Evolutionary conservation across 2,888 invertebrate genomes (phyloP), one percentile per base, ranked within the genome.

Genomic region (Amphiduros pacificus): DNA sequence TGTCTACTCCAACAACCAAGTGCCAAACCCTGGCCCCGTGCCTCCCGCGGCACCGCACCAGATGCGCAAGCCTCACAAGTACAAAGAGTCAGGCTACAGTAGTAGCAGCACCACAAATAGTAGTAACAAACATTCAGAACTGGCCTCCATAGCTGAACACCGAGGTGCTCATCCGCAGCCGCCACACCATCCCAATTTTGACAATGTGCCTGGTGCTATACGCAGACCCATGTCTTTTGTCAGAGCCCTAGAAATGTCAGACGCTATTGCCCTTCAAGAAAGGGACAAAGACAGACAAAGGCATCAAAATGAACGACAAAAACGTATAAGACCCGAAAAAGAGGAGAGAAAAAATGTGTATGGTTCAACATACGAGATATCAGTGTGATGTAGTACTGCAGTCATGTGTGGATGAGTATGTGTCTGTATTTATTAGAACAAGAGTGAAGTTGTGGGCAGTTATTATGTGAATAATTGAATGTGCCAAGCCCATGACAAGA

Each of bases 201-300:
- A 52, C 54, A 69, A 67, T 26, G 57, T 70, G 29, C 70, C 70
- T 0, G 70, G 70, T 11, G 65, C 66, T 9, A 62, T 65, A 24
- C 44, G 60, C 31, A 68, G 82, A 57, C 82, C 83, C 2, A 73
- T 81, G 74, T 80, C 81, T 29, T 82, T 82, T 69, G 79, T 82
- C 24, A 77, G 77, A 57, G 82, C 82, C 17, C 67, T 83, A 51
- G 81, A 82, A 73, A 74, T 81, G 73, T 78, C 79, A 44, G 79
- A 82, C 62, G 72, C 76, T 52, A 71, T 78, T 27, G 77, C 65
- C 9, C 26, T 49, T 24, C 61, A 50, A 40, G 65, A 67, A 26
- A 51, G 58, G 14, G 36, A 65, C 27, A 26, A 48, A 17, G 50
- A 61, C 24, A 36, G 55, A 17, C 50, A 59, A 22, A 50, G 55